These are phyloP conservation scores for Neodiprion lecontei DNA, from an alignment of 1,140 invertebrate species.

Conservation along the genomic window DNA sequence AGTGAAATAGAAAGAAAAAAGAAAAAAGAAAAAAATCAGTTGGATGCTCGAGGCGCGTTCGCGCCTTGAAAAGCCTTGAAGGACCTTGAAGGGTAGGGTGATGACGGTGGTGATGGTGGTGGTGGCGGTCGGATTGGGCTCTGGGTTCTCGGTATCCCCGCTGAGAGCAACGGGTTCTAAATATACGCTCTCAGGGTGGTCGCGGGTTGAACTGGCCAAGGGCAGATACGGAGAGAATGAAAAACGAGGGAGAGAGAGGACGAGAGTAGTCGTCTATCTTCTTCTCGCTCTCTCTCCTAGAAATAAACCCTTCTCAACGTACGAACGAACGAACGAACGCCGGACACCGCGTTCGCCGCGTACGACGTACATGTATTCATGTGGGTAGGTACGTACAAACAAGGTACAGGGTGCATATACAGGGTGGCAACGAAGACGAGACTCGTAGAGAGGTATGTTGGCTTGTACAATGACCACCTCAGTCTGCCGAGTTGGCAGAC, in stretches of 20 bases:
- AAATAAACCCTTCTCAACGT: neutral
- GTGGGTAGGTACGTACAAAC: too few species aligned
- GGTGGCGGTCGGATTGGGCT: too few species aligned
- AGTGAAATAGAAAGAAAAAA: too few species aligned
- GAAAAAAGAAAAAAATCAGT: too few species aligned
- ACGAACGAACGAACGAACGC: neutral
- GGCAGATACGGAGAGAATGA: slow-evolving; percentile 4
- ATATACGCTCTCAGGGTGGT: slow-evolving; percentile 2
- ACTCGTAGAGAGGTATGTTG: too few species aligned
- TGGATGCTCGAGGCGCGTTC: neutral
- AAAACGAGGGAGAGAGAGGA: neutral
- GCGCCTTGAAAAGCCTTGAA: slow-evolving; percentile 2
- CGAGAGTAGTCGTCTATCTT: neutral
- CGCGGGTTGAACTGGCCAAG: slow-evolving; percentile 3
- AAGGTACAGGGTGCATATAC: too few species aligned
- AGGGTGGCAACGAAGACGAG: too few species aligned
- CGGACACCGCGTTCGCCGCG: neutral
- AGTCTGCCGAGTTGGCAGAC: too few species aligned
- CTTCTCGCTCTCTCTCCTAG: neutral
- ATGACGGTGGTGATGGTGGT: too few species aligned
- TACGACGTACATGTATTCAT: too few species aligned
- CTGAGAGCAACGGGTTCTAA: slow-evolving; percentile 1
- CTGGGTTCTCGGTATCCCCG: slow-evolving; percentile 1
- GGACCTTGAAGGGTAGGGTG: neutral
- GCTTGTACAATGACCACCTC: too few species aligned